Conservation (phyloP, 2,888 invertebrate genomes). For the Nudaria mundana region DNA sequence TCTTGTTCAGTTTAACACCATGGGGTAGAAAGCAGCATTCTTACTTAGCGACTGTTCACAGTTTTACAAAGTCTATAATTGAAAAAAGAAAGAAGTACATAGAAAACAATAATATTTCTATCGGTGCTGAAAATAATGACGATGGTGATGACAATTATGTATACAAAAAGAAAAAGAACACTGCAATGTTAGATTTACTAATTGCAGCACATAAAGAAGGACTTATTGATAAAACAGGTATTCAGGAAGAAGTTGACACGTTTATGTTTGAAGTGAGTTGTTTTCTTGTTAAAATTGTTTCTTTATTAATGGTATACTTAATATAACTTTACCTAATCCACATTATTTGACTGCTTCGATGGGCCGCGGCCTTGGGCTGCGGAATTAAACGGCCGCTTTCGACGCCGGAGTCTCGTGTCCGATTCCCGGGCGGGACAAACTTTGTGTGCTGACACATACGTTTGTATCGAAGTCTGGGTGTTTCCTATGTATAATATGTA, state of each 20-base stretch:
- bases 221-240: conserved; percentile 75
- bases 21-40: conserved; percentile 68
- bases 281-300: neutral
- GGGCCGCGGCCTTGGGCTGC: too few species aligned
- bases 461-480: too few species aligned
- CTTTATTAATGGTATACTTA: too few species aligned
- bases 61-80: conserved; percentile 65
- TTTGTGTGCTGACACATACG: too few species aligned
- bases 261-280: conserved; percentile 83
- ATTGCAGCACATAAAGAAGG: conserved; percentile 76
- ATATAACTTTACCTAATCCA: too few species aligned
- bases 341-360: too few species aligned
- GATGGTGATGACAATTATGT: conserved; percentile 6
- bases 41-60: conserved; percentile 50
- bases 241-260: conserved; percentile 84
- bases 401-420: too few species aligned
- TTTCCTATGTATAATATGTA: too few species aligned
- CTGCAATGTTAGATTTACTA: conserved; percentile 81
- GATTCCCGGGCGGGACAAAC: too few species aligned
- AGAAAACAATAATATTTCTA: neutral
- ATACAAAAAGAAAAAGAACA: conserved; percentile 37
- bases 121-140: neutral
- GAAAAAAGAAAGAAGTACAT: conserved; percentile 20
- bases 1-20: conserved; percentile 72
- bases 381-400: too few species aligned